Percentiles rank a stretch among this genome's conserved stretches.
phyloP scores from a whole-genome alignment of 2,797 vertebrate species.

The Arrhamphus sclerolepis region DNA sequence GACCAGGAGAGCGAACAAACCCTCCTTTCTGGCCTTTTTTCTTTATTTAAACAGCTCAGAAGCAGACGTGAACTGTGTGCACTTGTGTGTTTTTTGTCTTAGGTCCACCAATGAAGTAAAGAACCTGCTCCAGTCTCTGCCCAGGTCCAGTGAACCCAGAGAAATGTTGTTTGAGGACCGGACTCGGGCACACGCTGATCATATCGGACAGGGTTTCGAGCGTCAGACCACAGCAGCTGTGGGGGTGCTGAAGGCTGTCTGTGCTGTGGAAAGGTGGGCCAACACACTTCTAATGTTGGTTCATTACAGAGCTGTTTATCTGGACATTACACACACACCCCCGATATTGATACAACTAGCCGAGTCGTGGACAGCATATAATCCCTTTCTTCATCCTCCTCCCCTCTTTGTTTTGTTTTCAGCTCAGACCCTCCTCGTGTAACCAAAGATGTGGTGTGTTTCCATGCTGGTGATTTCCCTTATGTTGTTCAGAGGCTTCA shows the following conservation, averaged over 20 bases:
- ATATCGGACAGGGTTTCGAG: slow-evolving; percentile 98
- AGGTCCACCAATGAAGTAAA: slow-evolving; percentile 99
- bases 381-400: slow-evolving; percentile 14
- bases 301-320: not conserved
- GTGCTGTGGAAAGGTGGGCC: slow-evolving; percentile 87
- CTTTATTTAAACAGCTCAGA: slow-evolving; percentile 14
- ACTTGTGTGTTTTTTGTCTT: slow-evolving; percentile 5
- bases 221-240: slow-evolving; percentile 95
- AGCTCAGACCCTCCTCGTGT: slow-evolving; percentile 93
- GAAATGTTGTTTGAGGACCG: slow-evolving; percentile 98
- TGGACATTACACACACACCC: slow-evolving; percentile 27
- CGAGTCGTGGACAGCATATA: slow-evolving; percentile 6
- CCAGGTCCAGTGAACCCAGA: slow-evolving; percentile 94
- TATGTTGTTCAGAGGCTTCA: slow-evolving; percentile 96
- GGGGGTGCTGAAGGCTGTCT: slow-evolving; percentile 96
- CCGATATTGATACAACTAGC: slow-evolving; percentile 14
- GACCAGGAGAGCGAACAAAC: slow-evolving; percentile 1
- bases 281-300: not conserved
- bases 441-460: slow-evolving; percentile 99
- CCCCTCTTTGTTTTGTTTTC: slow-evolving; percentile 12
- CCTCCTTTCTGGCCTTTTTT: slow-evolving; percentile 13
- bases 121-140: slow-evolving; percentile 98
- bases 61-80: slow-evolving; percentile 10
- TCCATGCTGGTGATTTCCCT: slow-evolving; percentile 95
- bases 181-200: slow-evolving; percentile 95